These are phyloP conservation scores for Ammodytes dubius DNA, from an alignment of 2,113 vertebrate species.

Conservation along the genomic window DNA sequence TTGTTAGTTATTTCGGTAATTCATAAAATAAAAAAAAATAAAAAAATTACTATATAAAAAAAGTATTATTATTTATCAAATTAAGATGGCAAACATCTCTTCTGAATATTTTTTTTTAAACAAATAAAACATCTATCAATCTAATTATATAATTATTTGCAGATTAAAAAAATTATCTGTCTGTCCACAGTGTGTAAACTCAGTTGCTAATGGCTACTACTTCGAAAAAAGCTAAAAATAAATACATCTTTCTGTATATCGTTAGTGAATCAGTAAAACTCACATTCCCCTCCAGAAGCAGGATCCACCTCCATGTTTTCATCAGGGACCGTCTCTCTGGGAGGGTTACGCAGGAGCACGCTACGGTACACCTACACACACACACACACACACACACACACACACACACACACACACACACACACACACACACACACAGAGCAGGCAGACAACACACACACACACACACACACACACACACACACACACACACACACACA, in stretches of 20 bases:
- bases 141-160: too few species aligned
- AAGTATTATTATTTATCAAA: too few species aligned
- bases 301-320: conserved; percentile 86
- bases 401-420: neutral
- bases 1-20: neutral
- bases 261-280: conserved; percentile 13
- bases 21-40: neutral
- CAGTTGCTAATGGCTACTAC: too few species aligned
- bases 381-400: conserved; percentile 17
- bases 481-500: too few species aligned
- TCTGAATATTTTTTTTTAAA: too few species aligned
- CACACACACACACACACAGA: neutral
- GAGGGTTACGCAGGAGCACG: conserved; percentile 88
- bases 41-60: too few species aligned
- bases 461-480: neutral
- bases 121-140: too few species aligned
- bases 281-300: conserved; percentile 77
- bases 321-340: conserved; percentile 63
- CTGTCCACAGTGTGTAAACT: too few species aligned
- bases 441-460: too few species aligned
- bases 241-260: neutral
- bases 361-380: conserved; percentile 93
- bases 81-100: too few species aligned
- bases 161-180: too few species aligned
- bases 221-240: neutral